These are phyloP conservation scores for Toxotes lorentzi DNA, from an alignment of 2,797 vertebrate genomes.

Conservation along the genomic window DNA sequence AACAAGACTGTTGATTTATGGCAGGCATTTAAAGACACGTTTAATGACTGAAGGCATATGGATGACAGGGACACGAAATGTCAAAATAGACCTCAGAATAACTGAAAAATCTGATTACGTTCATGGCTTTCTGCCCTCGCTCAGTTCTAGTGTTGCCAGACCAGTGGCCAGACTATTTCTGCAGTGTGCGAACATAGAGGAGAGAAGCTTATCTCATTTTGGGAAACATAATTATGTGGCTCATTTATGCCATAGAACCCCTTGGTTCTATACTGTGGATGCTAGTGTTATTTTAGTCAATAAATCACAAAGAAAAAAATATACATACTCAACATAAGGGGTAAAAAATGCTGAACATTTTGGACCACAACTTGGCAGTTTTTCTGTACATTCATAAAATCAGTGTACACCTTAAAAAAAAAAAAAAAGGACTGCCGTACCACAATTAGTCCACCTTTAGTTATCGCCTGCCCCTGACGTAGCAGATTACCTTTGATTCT, in stretches of 20 bases:
- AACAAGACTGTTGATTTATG: not conserved
- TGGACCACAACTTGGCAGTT: not conserved
- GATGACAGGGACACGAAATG: conserved; percentile 43
- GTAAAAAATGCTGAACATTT: not conserved
- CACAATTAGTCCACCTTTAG: not conserved
- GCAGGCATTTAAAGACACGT: not conserved
- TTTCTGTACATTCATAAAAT: not conserved
- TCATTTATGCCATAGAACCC: not conserved
- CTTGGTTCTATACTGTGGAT: not conserved
- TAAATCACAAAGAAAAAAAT: not conserved
- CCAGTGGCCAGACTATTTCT: not conserved
- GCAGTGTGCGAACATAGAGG: conserved; percentile 9
- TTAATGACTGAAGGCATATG: conserved; percentile 19
- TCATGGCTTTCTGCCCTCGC: not conserved
- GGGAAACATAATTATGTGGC: not conserved
- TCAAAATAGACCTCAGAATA: conserved; percentile 2
- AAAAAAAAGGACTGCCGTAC: not conserved
- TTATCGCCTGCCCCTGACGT: not conserved
- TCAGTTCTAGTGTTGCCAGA: not conserved
- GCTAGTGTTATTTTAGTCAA: conserved; percentile 1
- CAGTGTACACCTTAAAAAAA: not conserved
- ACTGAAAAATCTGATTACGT: not conserved
- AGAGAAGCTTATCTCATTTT: not conserved
- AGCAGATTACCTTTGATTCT: not conserved
- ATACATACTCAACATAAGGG: not conserved